Evolutionary conservation across 1,140 invertebrate genomes (phyloP), one percentile per base, ranked within the genome.

Genomic region (Zophobas atratus): DNA sequence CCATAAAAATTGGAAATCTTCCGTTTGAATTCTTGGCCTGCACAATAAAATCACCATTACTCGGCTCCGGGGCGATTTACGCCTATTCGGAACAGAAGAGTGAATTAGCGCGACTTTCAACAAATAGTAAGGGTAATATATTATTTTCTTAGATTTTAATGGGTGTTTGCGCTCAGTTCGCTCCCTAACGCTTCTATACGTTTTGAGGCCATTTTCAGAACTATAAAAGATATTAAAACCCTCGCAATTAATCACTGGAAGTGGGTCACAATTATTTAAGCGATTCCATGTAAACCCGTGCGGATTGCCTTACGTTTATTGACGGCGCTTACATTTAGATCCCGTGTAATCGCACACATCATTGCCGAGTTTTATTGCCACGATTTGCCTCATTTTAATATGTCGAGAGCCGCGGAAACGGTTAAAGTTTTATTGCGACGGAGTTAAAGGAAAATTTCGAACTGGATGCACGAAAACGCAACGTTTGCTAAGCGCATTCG

Each of bases 141-240:
- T 51, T 51, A 51, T 20, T 6, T 51, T 51, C 49, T 51, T 51
- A 20, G 49, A 51, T 51, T 51, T 51, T 51, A 51, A 51, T 51
- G 49, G 49, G 49, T 51, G 49, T 51, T 20, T 20, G 49, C 49
- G n/a, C 49, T 4, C 6, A 51, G 4, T 51, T 51, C 49, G n/a
- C n/a, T 2, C 6, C n/a, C 49, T 20, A 20, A 20, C 20, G 20
- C 20, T 20, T 20, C n/a, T 20, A 20, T 51, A n/a, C 49, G 49
- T 51, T 20, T 51, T 20, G n/a, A 2, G 49, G 49, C 49, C 49
- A 51, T 51, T 51, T 51, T 51, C 49, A 20, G 4, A 51, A 51
- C 49, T 51, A 51, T 51, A 51, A 51, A 51, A 51, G 49, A 51
- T 20, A 51, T 51, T 51, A 51, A 51, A 51, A 51, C 4, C 49